Conservation (phyloP, 2,888 invertebrate genomes). For the Octonoba sinensis region DNA sequence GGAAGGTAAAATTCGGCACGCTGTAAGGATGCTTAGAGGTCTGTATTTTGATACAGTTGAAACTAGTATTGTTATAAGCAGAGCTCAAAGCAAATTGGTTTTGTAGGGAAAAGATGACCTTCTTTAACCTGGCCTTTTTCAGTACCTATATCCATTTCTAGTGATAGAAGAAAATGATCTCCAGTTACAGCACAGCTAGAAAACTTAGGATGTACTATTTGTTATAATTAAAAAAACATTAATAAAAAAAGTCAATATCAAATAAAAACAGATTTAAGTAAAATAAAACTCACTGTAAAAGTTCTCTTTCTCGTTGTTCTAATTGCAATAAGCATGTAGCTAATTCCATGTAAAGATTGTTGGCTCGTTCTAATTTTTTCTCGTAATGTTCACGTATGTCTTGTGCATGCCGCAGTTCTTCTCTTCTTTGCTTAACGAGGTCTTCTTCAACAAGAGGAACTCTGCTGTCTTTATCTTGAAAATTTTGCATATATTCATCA, state of each 20-base stretch:
- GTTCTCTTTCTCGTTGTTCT: constrained; percentile 85
- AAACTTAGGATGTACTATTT: background rate
- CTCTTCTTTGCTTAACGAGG: constrained; percentile 76
- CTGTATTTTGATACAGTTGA: no score
- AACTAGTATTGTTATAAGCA: no score
- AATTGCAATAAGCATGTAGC: constrained; percentile 86
- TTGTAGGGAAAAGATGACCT: no score
- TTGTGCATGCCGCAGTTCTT: constrained; percentile 87
- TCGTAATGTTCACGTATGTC: constrained; percentile 92
- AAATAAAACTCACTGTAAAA: constrained; percentile 76
- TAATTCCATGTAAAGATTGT: constrained; percentile 90
- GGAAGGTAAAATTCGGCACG: no score
- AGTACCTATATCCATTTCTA: no score
- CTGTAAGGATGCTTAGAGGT: no score
- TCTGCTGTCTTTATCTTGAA: constrained; percentile 74
- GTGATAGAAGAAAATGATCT: background rate
- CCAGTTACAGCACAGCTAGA: background rate
- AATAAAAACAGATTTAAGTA: background rate
- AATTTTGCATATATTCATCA: constrained; percentile 60
- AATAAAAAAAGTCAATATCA: background rate
- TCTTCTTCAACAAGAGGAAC: constrained; percentile 81
- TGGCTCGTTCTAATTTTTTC: constrained; percentile 87
- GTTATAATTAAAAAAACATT: no score
- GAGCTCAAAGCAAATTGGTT: no score
- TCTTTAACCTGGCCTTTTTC: no score